Evolutionary conservation across 1,140 invertebrate species (phyloP).

Genomic region (Lethocerus indicus): DNA sequence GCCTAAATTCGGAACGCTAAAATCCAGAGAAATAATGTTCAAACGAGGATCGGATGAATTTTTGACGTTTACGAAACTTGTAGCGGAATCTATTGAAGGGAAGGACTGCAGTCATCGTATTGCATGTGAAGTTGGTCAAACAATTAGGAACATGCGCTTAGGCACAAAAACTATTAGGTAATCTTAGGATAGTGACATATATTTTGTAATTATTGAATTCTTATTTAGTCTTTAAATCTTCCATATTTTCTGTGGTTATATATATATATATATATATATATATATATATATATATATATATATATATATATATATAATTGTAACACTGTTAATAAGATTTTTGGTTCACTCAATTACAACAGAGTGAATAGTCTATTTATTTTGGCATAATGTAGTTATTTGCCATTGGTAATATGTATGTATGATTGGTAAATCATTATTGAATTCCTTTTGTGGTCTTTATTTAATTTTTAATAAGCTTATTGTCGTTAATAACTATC

Average conservation of each 20-base stretch:
- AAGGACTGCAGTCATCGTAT: slow-evolving; percentile 20
- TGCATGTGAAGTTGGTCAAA: slow-evolving; percentile 19
- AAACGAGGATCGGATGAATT: slow-evolving; percentile 18
- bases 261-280: too few relatives aligned
- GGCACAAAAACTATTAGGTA: slow-evolving; percentile 19
- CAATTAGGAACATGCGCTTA: slow-evolving; percentile 16
- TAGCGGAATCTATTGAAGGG: slow-evolving; percentile 19
- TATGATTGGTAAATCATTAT: too few relatives aligned
- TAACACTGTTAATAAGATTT: too few relatives aligned
- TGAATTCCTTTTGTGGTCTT: too few relatives aligned
- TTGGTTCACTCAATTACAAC: too few relatives aligned
- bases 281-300: too few relatives aligned
- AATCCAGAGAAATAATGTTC: slow-evolving; percentile 6
- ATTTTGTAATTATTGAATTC: not conserved
- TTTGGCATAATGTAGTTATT: too few relatives aligned
- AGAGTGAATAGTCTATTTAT: too few relatives aligned
- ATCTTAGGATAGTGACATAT: not conserved
- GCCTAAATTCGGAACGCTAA: slow-evolving; percentile 22
- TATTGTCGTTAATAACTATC: too few relatives aligned
- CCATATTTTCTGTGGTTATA: not conserved
- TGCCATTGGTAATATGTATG: too few relatives aligned
- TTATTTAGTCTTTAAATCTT: not conserved
- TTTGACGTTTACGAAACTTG: slow-evolving; percentile 15
- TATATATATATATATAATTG: too few relatives aligned
- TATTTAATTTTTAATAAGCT: too few relatives aligned